Percentiles rank a stretch among this genome's conserved stretches.
Conservation (phyloP, 2,888 invertebrate genomes). For the Gasteruption jaculator region DNA sequence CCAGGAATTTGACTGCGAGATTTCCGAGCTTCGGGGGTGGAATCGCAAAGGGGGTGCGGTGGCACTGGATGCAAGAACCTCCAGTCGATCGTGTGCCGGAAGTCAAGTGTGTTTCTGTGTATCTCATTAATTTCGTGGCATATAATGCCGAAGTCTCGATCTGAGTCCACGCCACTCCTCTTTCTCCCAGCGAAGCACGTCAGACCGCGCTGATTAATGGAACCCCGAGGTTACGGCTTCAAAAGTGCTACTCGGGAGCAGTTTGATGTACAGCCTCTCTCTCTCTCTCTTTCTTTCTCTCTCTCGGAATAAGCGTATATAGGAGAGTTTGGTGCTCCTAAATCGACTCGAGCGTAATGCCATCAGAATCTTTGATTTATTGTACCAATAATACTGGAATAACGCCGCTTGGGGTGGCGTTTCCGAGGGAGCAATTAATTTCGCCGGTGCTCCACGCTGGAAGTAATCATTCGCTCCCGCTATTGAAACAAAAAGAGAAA, state of each 20-base stretch:
- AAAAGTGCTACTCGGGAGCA: slow-evolving; percentile 31
- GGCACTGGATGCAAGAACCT: too few species aligned
- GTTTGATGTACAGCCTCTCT: slow-evolving; percentile 23
- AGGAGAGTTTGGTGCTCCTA: slow-evolving; percentile 2
- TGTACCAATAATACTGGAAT: slow-evolving; percentile 36
- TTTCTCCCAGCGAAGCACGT: too few species aligned
- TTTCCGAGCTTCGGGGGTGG: slow-evolving; percentile 24
- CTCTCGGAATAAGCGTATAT: too few species aligned
- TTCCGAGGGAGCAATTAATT: slow-evolving; percentile 27
- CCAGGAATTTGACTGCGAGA: slow-evolving; percentile 28
- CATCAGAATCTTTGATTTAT: slow-evolving; percentile 37
- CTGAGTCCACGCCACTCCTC: too few species aligned
- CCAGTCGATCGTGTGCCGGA: slow-evolving; percentile 40
- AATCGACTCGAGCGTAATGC: too few species aligned
- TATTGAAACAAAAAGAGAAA: slow-evolving; percentile 16
- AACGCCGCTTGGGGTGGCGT: slow-evolving; percentile 23
- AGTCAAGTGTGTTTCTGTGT: slow-evolving; percentile 51
- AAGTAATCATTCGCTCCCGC: slow-evolving; percentile 20
- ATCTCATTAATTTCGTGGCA: slow-evolving; percentile 52
- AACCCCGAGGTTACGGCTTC: slow-evolving; percentile 41
- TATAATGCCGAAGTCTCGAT: slow-evolving; percentile 38
- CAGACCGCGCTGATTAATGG: slow-evolving; percentile 46
- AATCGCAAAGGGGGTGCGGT: too few species aligned
- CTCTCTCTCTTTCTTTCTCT: too few species aligned
- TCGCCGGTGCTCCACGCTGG: slow-evolving; percentile 14